A percentile compares a stretch with the other conserved stretches of the same genome.
Conservation (phyloP, 2,797 vertebrate genomes). For the Brachyrhaphis roseni region DNA sequence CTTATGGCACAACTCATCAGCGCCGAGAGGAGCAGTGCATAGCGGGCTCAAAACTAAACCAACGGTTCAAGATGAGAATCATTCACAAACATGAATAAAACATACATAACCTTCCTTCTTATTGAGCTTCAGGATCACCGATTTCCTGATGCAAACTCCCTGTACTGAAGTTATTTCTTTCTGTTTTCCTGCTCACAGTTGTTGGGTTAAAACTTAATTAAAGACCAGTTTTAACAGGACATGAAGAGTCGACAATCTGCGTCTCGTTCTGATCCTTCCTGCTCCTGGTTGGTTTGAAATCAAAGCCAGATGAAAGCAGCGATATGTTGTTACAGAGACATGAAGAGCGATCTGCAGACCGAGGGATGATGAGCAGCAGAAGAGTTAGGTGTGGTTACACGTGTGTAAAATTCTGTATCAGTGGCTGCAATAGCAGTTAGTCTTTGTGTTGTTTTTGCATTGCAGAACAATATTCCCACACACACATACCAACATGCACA, state of each 20-base stretch:
- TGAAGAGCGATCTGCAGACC: slow-evolving; percentile 35
- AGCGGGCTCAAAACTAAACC: slow-evolving; percentile 38
- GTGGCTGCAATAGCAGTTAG: slow-evolving; percentile 68
- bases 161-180: background rate
- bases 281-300: slow-evolving; percentile 27
- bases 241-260: slow-evolving; percentile 1
- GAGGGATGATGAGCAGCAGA: slow-evolving; percentile 15
- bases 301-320: slow-evolving; percentile 26
- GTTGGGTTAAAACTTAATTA: slow-evolving; percentile 3
- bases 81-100: slow-evolving; percentile 25
- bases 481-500: slow-evolving; percentile 50
- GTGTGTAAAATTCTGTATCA: slow-evolving; percentile 62
- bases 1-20: slow-evolving; percentile 76
- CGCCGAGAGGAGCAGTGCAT: slow-evolving; percentile 46
- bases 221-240: slow-evolving; percentile 19
- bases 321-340: slow-evolving; percentile 69
- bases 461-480: slow-evolving; percentile 48
- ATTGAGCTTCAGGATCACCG: background rate
- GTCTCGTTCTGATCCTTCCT: slow-evolving; percentile 15
- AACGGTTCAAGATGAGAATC: slow-evolving; percentile 27
- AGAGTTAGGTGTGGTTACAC: slow-evolving; percentile 32
- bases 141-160: slow-evolving; percentile 1
- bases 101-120: background rate
- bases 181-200: slow-evolving; percentile 5
- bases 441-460: slow-evolving; percentile 63